Conservation (phyloP, 2,113 vertebrate species). For the Saguinus imperator region DNA sequence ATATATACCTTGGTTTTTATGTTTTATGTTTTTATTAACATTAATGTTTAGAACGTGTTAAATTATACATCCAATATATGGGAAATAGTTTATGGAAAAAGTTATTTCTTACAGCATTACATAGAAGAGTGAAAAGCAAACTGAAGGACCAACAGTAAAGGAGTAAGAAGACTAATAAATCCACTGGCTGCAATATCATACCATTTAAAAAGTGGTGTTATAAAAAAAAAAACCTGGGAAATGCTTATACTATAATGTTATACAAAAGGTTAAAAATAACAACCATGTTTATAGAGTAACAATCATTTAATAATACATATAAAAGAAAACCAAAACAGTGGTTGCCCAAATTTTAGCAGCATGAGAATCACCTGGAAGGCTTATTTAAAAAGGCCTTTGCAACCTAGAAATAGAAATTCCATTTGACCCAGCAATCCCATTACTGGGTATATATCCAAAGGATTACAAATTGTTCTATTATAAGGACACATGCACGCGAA, state of each 20-base stretch:
- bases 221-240: neutral
- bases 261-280: neutral
- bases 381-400: too few relatives aligned
- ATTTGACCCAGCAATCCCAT: too few relatives aligned
- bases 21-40: neutral
- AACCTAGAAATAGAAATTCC: too few relatives aligned
- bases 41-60: conserved; percentile 3
- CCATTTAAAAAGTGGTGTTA: neutral
- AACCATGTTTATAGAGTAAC: neutral
- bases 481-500: too few relatives aligned
- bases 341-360: neutral
- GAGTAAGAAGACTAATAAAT: neutral
- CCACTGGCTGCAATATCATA: neutral
- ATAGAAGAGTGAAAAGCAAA: neutral
- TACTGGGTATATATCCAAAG: too few relatives aligned
- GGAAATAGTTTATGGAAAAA: neutral
- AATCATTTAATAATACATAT: neutral
- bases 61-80: neutral
- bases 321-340: neutral
- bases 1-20: neutral
- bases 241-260: neutral
- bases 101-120: neutral
- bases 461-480: too few relatives aligned
- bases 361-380: neutral
- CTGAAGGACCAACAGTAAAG: neutral